A percentile compares a stretch with the other conserved stretches of the same genome.
These are phyloP conservation scores for Trissonchulus sp. DNA, from an alignment of 2,888 invertebrate genomes.

Conservation along the genomic window DNA sequence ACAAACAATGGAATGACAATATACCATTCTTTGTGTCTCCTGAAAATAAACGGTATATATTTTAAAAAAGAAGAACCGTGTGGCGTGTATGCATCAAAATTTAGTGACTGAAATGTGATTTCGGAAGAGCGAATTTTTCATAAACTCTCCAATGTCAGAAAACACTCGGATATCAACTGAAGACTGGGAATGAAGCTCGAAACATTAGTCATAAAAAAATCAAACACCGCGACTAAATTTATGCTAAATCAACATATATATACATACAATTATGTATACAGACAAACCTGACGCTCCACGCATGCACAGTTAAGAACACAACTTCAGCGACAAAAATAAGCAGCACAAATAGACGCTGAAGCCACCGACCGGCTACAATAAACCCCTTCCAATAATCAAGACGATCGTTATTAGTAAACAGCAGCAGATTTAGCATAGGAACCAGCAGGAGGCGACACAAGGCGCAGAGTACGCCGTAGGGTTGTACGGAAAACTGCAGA, in stretches of 20 bases:
- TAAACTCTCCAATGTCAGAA: no score
- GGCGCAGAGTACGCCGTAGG: constrained; percentile 47
- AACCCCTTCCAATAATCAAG: constrained; percentile 51
- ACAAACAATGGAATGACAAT: constrained; percentile 53
- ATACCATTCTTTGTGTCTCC: constrained; percentile 53
- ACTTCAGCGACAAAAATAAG: constrained; percentile 39
- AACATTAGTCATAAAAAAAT: no score
- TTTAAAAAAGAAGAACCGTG: no score
- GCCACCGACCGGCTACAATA: constrained; percentile 41
- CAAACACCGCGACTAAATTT: no score
- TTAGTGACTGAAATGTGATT: no score
- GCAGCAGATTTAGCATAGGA: constrained; percentile 49
- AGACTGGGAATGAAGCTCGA: no score
- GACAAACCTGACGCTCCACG: constrained; percentile 29
- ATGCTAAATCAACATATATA: no score
- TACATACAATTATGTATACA: no score
- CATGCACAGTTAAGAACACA: constrained; percentile 43
- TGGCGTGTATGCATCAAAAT: no score
- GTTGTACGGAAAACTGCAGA: constrained; percentile 45
- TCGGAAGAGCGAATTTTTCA: no score
- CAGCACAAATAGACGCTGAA: constrained; percentile 2
- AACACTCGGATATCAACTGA: no score
- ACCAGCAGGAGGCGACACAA: constrained; percentile 45
- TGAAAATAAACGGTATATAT: no score
- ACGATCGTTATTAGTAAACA: constrained; percentile 44